Evolutionary conservation across 2,113 vertebrate genomes (phyloP), one percentile per base, ranked within the genome.

Genomic region (Strix aluco): DNA sequence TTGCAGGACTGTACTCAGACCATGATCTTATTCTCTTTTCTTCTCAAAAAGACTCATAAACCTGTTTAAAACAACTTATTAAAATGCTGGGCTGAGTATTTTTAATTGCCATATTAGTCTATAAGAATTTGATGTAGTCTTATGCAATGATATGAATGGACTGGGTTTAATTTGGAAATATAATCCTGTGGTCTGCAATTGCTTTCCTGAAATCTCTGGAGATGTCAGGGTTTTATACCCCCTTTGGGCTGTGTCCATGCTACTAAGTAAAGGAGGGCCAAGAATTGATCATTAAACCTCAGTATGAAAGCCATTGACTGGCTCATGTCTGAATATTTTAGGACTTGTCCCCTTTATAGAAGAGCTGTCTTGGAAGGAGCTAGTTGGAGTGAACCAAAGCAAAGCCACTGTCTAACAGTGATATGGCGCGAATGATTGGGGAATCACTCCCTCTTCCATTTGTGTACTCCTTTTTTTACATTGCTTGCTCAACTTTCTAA

Each of bases 381-480:
- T 51, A 30, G 19, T 21, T 72, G 75, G 15, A 47, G 34, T 15
- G 49, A 92, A 47, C 11, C 9, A 65, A 38, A 86, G 46, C 29
- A 59, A 59, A 69, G 22, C 26, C 29, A 67, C 12, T 71, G 46
- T 52, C 51, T 36, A 51, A 67, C 0, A 1, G 12, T 62, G 46
- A 22, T 32, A 13, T 4, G 20, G 11, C 51, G 20, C 1, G 1
- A 38, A 21, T 38, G 44, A 29, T 1, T 73, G 0, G 12, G 20
- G 36, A 59, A 44, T 11, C 42, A 46, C 17, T 74, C 14, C 5
- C 23, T 70, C 38, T 85, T 92, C 55, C 21, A 27, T 52, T 61
- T 67, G 3, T 52, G 5, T 51, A 11, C 20, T 47, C 44, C 11
- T 13, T n/a, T 81, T 36, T 75, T 77, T 16, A 61, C 9, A 61